These are phyloP conservation scores for Agonum fuliginosum DNA, from an alignment of 2,888 invertebrate genomes.

Conservation along the genomic window DNA sequence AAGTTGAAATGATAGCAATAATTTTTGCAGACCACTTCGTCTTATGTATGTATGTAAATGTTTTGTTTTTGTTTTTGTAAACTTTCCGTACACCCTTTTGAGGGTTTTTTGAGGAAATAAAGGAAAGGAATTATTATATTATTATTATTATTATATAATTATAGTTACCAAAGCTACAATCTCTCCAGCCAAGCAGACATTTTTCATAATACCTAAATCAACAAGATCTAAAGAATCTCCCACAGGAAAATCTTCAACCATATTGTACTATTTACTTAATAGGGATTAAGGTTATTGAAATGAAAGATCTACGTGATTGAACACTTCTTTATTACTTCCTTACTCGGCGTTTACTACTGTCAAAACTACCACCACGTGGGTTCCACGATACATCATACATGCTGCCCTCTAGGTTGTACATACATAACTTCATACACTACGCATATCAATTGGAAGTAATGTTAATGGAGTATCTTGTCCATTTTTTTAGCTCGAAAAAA, in stretches of 20 bases:
- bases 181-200: slow-evolving; percentile 16
- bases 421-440: neutral
- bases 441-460: slow-evolving; percentile 63
- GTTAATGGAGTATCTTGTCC: slow-evolving; percentile 60
- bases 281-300: too few species aligned
- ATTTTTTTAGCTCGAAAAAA: slow-evolving; percentile 61
- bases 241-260: slow-evolving; percentile 64
- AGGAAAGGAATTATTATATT: too few species aligned
- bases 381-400: neutral
- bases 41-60: too few species aligned
- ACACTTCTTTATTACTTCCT: too few species aligned
- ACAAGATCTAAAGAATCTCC: slow-evolving; percentile 63
- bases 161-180: slow-evolving; percentile 59
- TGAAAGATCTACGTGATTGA: too few species aligned
- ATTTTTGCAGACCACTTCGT: slow-evolving; percentile 58
- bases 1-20: slow-evolving; percentile 51
- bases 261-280: too few species aligned
- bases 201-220: slow-evolving; percentile 61
- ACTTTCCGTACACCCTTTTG: too few species aligned
- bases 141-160: too few species aligned
- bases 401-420: neutral
- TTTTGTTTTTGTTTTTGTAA: too few species aligned
- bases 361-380: too few species aligned
- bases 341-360: too few species aligned
- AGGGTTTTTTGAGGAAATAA: too few species aligned